Evolutionary conservation across 1,140 invertebrate species (phyloP).

Genomic region (Rhizoglyphus robini): DNA sequence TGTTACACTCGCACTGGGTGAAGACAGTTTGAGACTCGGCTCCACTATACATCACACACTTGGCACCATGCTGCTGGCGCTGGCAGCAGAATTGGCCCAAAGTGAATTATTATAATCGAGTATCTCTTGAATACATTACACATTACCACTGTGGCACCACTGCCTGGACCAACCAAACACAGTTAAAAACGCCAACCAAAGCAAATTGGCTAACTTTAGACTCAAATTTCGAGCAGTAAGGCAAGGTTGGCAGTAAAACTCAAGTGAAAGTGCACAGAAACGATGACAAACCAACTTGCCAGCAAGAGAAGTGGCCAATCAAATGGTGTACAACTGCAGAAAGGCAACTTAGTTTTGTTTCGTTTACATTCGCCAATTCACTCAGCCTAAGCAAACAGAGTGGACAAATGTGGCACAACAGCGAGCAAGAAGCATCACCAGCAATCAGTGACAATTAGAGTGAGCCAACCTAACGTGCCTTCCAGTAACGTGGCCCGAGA

Average conservation of each 20-base stretch:
- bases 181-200: background rate
- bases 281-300: too few species aligned
- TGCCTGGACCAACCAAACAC: background rate
- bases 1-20: background rate
- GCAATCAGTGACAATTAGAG: too few species aligned
- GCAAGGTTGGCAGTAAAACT: background rate
- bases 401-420: background rate
- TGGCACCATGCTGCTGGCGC: background rate
- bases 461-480: too few species aligned
- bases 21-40: background rate
- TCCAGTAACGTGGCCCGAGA: too few species aligned
- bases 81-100: background rate
- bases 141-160: background rate
- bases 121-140: conserved; percentile 8
- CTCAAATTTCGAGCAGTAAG: background rate
- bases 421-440: too few species aligned
- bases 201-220: conserved; percentile 1
- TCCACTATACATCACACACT: background rate
- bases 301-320: background rate
- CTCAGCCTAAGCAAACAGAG: background rate
- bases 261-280: too few species aligned
- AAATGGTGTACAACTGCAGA: background rate
- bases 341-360: background rate
- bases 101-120: conserved; percentile 15
- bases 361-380: background rate